Conservation (phyloP, 2,797 vertebrate genomes). For the Macroramphosus scolopax region DNA sequence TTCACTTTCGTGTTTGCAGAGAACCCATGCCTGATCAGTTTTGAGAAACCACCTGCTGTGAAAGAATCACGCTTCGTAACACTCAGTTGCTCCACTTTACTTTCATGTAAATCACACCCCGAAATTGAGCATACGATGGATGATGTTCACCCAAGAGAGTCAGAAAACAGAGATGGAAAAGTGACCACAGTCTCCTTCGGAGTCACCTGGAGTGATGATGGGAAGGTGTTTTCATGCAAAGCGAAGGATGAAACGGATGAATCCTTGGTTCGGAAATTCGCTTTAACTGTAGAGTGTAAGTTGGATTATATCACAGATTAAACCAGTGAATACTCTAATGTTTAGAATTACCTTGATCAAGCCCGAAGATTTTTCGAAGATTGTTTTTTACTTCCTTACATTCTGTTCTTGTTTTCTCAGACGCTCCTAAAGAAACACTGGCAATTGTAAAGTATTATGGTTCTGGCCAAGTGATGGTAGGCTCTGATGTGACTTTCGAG, state of each 20-base stretch:
- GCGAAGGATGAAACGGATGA: not conserved
- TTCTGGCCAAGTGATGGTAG: not conserved
- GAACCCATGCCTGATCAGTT: conserved; percentile 60
- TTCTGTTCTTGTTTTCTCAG: conserved; percentile 30
- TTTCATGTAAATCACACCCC: not conserved
- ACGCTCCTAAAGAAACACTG: conserved; percentile 31
- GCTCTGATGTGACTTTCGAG: conserved; percentile 34
- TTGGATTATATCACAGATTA: no score
- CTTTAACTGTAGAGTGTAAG: conserved; percentile 65
- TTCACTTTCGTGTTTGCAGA: conserved; percentile 40
- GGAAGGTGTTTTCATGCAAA: conserved; percentile 51
- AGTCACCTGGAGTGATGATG: conserved; percentile 38
- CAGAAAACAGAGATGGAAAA: no score
- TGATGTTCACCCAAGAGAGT: rapidly evolving
- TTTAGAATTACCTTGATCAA: no score
- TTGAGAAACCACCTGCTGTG: conserved; percentile 7
- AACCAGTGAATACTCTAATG: no score
- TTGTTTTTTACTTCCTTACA: no score
- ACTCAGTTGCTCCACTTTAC: conserved; percentile 50
- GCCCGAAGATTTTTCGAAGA: no score
- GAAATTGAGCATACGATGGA: conserved; percentile 1
- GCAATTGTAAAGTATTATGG: not conserved
- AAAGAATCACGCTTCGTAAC: rapidly evolving
- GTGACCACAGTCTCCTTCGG: not conserved
- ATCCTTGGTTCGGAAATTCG: conserved; percentile 27